These are phyloP conservation scores for Caenorhabditis parvicauda DNA, from an alignment of 2,888 invertebrate species.

Conservation along the genomic window DNA sequence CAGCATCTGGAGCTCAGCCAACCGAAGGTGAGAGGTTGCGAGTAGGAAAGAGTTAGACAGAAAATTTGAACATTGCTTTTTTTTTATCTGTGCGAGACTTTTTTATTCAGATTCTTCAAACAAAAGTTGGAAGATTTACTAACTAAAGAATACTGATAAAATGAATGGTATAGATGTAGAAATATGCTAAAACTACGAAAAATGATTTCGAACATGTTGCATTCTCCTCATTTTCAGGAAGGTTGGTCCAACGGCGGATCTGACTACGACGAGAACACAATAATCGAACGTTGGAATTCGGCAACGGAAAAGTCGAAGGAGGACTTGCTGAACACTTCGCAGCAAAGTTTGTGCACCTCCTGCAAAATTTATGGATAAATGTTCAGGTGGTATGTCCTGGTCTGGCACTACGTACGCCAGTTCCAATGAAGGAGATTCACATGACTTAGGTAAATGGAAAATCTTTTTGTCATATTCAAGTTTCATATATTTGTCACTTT, in stretches of 20 bases:
- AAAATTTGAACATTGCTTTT: no score
- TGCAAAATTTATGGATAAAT: neutral
- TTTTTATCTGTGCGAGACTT: no score
- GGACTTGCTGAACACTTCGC: neutral
- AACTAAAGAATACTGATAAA: neutral
- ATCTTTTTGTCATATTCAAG: no score
- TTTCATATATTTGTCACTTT: no score
- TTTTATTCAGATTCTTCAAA: no score
- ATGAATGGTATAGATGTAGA: no score
- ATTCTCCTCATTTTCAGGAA: conserved; percentile 54
- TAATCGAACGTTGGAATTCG: conserved; percentile 28
- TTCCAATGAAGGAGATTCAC: conserved; percentile 42
- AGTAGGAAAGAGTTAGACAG: neutral
- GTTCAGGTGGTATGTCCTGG: conserved; percentile 40
- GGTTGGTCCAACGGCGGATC: conserved; percentile 29
- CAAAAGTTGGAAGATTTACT: neutral
- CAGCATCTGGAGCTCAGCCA: conserved; percentile 65
- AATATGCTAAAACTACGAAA: no score
- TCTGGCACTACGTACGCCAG: conserved; percentile 50
- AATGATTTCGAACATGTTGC: neutral
- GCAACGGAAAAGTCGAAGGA: conserved; percentile 1
- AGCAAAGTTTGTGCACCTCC: neutral
- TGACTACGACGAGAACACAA: conserved; percentile 39
- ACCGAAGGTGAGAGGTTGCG: conserved; percentile 15
- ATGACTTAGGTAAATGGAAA: no score